Percentiles rank a stretch among this genome's conserved stretches.
Conservation (phyloP, 2,797 vertebrate species). For the Halcyon chelicuti region DNA sequence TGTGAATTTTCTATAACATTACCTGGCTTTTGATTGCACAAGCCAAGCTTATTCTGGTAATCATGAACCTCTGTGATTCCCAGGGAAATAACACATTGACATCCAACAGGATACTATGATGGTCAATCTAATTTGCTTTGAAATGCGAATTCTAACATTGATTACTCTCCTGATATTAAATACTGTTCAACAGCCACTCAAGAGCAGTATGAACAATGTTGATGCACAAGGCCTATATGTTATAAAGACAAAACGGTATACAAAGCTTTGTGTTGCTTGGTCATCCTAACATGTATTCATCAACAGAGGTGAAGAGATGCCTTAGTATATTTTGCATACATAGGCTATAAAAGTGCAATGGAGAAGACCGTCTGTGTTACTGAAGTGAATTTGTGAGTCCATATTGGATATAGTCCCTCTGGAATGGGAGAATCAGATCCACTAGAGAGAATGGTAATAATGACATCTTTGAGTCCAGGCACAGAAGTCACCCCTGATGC, state of each 20-base stretch:
- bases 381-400: not conserved
- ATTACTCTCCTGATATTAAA: not conserved
- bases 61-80: fast-evolving
- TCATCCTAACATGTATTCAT: not conserved
- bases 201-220: not conserved
- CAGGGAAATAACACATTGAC: fast-evolving
- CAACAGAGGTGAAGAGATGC: not conserved
- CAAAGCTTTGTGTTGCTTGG: not conserved
- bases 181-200: not conserved
- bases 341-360: not conserved
- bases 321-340: not conserved
- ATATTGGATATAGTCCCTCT: not conserved
- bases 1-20: not conserved
- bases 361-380: not conserved
- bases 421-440: not conserved
- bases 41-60: not conserved
- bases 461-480: fast-evolving
- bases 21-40: not conserved
- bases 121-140: not conserved
- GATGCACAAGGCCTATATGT: not conserved
- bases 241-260: not conserved
- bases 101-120: not conserved
- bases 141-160: not conserved
- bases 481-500: not conserved
- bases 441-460: not conserved